Evolutionary conservation across 2,113 vertebrate species (phyloP).

Genomic region (Aegotheles bennettii): DNA sequence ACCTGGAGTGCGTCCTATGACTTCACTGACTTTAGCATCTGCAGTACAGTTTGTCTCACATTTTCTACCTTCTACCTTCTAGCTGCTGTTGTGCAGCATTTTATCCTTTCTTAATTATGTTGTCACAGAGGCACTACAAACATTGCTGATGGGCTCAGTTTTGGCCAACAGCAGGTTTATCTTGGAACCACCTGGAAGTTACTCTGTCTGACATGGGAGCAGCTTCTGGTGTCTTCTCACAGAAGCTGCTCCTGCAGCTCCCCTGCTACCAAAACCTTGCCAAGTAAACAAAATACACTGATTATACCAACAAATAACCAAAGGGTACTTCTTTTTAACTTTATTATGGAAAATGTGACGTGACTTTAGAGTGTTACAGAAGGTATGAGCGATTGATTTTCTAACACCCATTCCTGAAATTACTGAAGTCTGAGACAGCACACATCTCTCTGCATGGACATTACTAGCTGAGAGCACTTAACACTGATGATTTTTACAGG

Average conservation of each 20-base stretch:
- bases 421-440: neutral
- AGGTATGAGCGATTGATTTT: neutral
- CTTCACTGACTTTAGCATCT: neutral
- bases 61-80: neutral
- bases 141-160: neutral
- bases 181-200: neutral
- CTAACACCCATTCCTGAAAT: neutral
- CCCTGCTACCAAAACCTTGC: neutral
- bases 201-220: neutral
- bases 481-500: neutral
- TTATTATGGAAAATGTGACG: neutral
- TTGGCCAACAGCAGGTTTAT: neutral
- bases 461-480: neutral
- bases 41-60: neutral
- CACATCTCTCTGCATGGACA: neutral
- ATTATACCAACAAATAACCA: neutral
- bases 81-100: neutral
- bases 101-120: neutral
- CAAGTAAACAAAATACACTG: neutral
- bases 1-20: neutral
- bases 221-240: neutral
- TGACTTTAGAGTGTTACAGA: neutral
- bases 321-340: neutral
- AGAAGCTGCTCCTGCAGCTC: neutral
- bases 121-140: neutral